Evolutionary conservation across 30 jellyfish, hydroid and myxozoan species (phyloP).

Genomic region (Pseudorhiza aurosa): DNA sequence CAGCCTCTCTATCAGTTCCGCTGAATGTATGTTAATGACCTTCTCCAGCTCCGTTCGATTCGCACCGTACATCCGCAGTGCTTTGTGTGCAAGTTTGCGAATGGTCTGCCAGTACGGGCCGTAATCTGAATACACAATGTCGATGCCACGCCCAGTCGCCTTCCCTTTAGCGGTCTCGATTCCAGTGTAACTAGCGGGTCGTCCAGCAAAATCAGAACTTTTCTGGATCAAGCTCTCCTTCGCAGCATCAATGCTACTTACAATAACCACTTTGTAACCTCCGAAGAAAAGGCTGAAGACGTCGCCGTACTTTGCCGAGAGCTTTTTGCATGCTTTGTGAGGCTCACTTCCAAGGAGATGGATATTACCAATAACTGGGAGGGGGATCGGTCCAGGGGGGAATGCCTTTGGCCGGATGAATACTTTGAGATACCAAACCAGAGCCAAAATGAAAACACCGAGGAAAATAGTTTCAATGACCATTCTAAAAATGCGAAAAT

Average conservation of each 20-base stretch:
- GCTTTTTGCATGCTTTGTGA: constrained; percentile 28
- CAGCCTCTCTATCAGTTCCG: constrained; percentile 33
- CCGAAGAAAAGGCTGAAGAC: constrained; percentile 62
- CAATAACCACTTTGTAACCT: constrained; percentile 41
- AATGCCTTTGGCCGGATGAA: constrained; percentile 45
- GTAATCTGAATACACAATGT: constrained; percentile 62
- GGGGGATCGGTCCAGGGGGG: constrained; percentile 70
- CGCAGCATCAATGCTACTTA: constrained; percentile 47
- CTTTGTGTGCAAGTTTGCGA: constrained; percentile 64
- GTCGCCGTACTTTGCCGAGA: constrained; percentile 48
- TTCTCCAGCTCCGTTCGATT: constrained; percentile 38
- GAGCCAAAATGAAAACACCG: constrained; percentile 5
- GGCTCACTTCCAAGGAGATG: constrained; percentile 52
- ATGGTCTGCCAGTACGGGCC: constrained; percentile 72
- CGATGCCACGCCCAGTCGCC: constrained; percentile 58
- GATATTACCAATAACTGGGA: constrained; percentile 58
- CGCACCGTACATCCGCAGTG: constrained; percentile 76
- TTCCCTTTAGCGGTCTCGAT: constrained; percentile 60
- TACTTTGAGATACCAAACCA: constrained; percentile 1
- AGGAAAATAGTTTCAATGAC: constrained; percentile 7
- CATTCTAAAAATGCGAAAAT: constrained; percentile 22
- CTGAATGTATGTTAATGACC: constrained; percentile 20
- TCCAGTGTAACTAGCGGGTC: constrained; percentile 57
- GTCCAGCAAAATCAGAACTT: constrained; percentile 67
- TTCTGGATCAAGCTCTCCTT: constrained; percentile 47